phyloP scores from a whole-genome alignment of 2,888 invertebrate species.

The Pomacea canaliculata region DNA sequence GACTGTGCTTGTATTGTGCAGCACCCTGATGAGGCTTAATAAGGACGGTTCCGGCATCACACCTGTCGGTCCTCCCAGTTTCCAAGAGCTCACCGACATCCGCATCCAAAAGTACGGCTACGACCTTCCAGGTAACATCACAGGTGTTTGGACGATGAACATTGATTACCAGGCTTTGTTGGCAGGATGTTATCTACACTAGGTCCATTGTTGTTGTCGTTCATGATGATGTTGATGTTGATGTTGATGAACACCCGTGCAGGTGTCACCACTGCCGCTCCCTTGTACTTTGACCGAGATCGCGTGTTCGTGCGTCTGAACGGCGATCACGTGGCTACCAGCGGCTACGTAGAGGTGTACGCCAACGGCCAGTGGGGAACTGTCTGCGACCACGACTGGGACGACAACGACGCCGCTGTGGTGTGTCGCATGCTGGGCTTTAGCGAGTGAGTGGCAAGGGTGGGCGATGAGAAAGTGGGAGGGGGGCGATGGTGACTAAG shows the following conservation, averaged over 20 bases:
- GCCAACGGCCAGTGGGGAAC: constrained; percentile 82
- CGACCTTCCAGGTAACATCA: constrained; percentile 35
- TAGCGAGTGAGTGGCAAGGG: constrained; percentile 40
- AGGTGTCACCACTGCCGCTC: constrained; percentile 37
- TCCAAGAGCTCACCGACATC: constrained; percentile 35
- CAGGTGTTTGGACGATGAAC: no score
- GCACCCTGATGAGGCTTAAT: constrained; percentile 38
- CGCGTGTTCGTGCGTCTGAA: constrained; percentile 73
- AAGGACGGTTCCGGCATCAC: constrained; percentile 39
- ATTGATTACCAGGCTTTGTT: background rate
- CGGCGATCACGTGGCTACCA: constrained; percentile 73
- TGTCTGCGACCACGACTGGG: constrained; percentile 84
- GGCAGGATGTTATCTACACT: background rate
- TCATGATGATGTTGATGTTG: background rate
- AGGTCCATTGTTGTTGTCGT: no score
- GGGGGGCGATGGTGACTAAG: no score
- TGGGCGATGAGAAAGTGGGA: no score
- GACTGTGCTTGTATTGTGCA: background rate
- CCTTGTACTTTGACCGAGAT: constrained; percentile 36
- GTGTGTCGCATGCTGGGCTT: constrained; percentile 68
- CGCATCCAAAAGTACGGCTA: constrained; percentile 40
- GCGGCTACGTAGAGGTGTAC: constrained; percentile 80
- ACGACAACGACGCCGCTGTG: constrained; percentile 62
- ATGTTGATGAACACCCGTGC: background rate
- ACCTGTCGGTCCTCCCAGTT: constrained; percentile 35